phyloP scores from a whole-genome alignment of 2,888 invertebrate genomes.

The Nomada lathburiana region DNA sequence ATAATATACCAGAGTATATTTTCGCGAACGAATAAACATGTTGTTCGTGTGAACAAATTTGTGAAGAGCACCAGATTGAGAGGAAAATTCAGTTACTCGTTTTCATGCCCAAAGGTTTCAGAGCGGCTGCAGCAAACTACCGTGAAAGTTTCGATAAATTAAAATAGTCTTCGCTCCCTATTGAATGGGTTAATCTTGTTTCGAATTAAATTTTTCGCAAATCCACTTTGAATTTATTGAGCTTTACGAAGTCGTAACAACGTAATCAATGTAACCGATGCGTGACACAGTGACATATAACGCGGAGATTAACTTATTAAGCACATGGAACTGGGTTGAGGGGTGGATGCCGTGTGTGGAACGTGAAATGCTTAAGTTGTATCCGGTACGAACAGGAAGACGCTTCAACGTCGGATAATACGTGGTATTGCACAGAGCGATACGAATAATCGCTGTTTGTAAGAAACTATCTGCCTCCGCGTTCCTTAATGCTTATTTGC shows the following conservation, averaged over 20 bases:
- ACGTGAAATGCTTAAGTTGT: constrained; percentile 32
- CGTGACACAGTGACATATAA: constrained; percentile 20
- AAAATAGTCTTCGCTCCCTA: too few relatives aligned
- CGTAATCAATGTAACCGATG: constrained; percentile 9
- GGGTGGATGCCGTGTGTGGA: constrained; percentile 37
- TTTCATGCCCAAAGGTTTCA: too few relatives aligned
- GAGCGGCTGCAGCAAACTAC: too few relatives aligned
- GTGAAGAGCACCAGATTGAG: not conserved
- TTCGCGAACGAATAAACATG: too few relatives aligned
- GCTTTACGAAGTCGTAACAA: not conserved
- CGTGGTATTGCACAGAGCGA: not conserved
- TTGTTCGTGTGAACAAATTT: too few relatives aligned
- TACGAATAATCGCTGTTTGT: constrained; percentile 3
- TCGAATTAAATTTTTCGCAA: not conserved
- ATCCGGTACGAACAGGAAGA: constrained; percentile 42
- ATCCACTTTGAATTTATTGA: not conserved
- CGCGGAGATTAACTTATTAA: constrained; percentile 51
- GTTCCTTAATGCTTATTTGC: not conserved
- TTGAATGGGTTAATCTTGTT: not conserved
- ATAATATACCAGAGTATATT: too few relatives aligned
- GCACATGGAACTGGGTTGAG: constrained; percentile 49
- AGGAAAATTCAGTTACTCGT: not conserved
- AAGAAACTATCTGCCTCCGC: constrained; percentile 4
- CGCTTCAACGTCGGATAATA: constrained; percentile 21
- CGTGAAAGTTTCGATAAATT: too few relatives aligned